These are phyloP conservation scores for Ceratosolen solmsi DNA, from an alignment of 1,140 invertebrate species.

Conservation along the genomic window DNA sequence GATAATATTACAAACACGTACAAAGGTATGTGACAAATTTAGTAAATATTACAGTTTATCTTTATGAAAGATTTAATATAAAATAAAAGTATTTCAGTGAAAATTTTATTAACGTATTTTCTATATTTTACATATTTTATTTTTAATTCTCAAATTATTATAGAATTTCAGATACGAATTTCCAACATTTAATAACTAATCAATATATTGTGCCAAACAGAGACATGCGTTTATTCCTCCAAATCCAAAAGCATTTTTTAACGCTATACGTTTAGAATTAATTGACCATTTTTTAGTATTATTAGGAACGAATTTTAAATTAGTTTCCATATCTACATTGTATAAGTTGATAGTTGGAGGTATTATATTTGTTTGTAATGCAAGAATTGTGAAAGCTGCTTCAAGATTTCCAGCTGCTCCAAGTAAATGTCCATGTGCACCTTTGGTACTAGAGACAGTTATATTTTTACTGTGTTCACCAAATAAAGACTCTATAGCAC, in stretches of 20 bases:
- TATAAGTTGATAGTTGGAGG: conserved; percentile 95
- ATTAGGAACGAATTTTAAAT: conserved; percentile 83
- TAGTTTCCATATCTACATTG: conserved; percentile 76
- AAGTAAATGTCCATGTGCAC: conserved; percentile 94
- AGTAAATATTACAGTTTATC: conserved; percentile 53
- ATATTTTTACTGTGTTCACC: conserved; percentile 76
- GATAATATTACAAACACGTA: conserved; percentile 42
- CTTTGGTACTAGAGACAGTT: conserved; percentile 93
- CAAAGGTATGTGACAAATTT: conserved; percentile 45
- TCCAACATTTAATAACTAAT: too few species aligned
- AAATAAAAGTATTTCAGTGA: conserved; percentile 69
- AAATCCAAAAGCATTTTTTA: conserved; percentile 99
- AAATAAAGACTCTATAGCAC: conserved; percentile 85
- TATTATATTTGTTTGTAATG: conserved; percentile 82
- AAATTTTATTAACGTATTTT: conserved; percentile 66
- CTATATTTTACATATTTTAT: conserved; percentile 25
- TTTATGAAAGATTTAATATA: conserved; percentile 66
- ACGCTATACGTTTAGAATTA: conserved; percentile 79
- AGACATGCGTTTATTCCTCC: conserved; percentile 97
- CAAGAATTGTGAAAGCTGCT: conserved; percentile 87
- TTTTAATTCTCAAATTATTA: not conserved
- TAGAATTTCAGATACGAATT: too few species aligned
- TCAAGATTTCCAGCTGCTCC: conserved; percentile 97
- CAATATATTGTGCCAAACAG: conserved; percentile 78
- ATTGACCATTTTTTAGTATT: conserved; percentile 76